Conservation (phyloP, 2,888 invertebrate species). For the Mythimna vitellina region DNA sequence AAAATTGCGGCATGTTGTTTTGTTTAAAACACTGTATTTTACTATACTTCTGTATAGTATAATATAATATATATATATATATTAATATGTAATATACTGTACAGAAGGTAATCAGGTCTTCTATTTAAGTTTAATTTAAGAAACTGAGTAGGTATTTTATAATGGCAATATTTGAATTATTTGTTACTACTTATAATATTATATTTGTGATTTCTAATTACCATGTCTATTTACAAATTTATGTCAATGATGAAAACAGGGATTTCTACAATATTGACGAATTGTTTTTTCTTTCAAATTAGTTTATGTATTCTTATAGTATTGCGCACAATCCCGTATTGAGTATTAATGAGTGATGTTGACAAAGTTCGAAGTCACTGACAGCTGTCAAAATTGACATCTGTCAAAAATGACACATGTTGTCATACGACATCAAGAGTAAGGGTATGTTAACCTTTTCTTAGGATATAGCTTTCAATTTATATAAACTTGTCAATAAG, state of each 20-base stretch:
- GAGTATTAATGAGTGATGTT: conserved; percentile 1
- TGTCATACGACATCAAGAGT: neutral
- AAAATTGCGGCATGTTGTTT: neutral
- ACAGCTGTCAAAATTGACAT: conserved; percentile 9
- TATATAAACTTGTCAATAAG: conserved; percentile 20
- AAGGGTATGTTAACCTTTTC: neutral
- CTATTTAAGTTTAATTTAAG: neutral
- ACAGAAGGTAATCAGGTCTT: conserved; percentile 12
- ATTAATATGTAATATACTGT: neutral
- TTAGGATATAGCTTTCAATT: neutral
- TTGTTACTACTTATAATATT: conserved; percentile 1
- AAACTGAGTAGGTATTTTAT: conserved; percentile 11
- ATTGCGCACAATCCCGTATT: conserved; percentile 10
- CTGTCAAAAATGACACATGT: conserved; percentile 33
- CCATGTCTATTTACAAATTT: conserved; percentile 1
- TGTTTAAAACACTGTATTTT: conserved; percentile 23
- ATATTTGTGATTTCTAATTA: conserved; percentile 1
- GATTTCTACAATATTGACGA: conserved; percentile 32
- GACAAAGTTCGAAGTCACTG: neutral
- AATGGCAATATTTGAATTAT: neutral
- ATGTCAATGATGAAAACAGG: conserved; percentile 55
- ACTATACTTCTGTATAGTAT: neutral
- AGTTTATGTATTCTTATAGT: conserved; percentile 1
- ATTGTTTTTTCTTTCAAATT: neutral
- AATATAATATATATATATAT: no score